Percentiles rank a stretch among this genome's conserved stretches.
phyloP scores from a whole-genome alignment of 92 coral and sea anemone species.

The Bergia puertoricense region DNA sequence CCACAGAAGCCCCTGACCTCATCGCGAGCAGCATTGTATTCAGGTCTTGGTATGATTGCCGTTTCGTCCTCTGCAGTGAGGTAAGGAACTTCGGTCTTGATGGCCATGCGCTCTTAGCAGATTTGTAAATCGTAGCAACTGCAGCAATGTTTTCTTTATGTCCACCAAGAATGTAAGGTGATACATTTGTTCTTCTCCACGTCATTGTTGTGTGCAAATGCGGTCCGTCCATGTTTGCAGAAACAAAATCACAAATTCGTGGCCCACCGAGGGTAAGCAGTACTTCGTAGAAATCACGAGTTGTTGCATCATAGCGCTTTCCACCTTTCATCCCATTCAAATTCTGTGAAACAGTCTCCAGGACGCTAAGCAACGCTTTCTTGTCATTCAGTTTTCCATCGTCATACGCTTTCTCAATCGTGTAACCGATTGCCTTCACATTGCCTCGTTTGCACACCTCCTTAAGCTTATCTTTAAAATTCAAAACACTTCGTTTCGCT shows the following conservation, averaged over 20 bases:
- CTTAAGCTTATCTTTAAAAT: not conserved
- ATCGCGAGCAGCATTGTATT: not conserved
- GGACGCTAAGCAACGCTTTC: not conserved
- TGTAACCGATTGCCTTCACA: not conserved
- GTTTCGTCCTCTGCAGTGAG: conserved; percentile 12
- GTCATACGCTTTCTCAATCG: conserved; percentile 8
- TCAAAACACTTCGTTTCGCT: not conserved
- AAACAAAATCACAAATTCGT: conserved; percentile 8
- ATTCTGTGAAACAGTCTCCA: conserved; percentile 6
- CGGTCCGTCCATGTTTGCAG: conserved; percentile 1
- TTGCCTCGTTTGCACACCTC: conserved; percentile 15
- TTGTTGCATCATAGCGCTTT: conserved; percentile 18
- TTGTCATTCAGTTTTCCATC: not conserved
- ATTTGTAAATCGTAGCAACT: not conserved
- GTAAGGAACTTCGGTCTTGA: conserved; percentile 1
- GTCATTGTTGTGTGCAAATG: conserved; percentile 5
- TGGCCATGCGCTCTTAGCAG: conserved; percentile 3
- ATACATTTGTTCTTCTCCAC: conserved; percentile 6
- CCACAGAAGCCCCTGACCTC: conserved; percentile 26
- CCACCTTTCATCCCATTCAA: not conserved
- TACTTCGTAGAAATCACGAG: not conserved
- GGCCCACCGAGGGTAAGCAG: conserved; percentile 3
- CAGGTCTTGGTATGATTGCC: not conserved
- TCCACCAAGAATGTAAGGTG: conserved; percentile 4
- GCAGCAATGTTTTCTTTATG: not conserved